Conservation (phyloP, 1,140 invertebrate species). For the Neotoxoptera formosana region DNA sequence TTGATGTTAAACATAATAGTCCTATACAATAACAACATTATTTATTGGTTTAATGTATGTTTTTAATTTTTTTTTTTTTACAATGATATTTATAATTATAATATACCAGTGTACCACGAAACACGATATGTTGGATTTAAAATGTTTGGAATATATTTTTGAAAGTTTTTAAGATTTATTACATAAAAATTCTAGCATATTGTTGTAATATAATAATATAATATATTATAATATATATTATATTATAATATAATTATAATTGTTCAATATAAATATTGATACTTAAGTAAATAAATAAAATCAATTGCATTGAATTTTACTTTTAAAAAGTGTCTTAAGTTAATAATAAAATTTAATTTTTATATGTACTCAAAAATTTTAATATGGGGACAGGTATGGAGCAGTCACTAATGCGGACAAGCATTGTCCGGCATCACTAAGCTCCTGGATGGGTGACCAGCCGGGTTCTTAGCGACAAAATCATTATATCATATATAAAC, state of each 20-base stretch:
- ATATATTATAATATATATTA: too few relatives aligned
- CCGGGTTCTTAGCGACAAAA: too few relatives aligned
- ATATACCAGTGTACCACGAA: neutral
- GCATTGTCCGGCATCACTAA: too few relatives aligned
- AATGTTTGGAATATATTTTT: neutral
- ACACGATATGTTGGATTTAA: neutral
- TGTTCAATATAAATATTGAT: neutral
- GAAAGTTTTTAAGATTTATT: neutral
- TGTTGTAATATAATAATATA: neutral
- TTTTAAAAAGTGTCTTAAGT: neutral
- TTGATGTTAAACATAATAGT: constrained; percentile 1
- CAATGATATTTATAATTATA: neutral
- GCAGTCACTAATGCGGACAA: too few relatives aligned
- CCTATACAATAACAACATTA: neutral
- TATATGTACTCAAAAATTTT: neutral
- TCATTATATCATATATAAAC: too few relatives aligned
- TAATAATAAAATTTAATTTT: neutral
- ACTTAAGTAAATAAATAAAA: neutral
- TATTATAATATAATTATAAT: neutral
- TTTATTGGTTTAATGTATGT: neutral
- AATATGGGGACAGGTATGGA: too few relatives aligned
- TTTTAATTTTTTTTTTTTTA: neutral
- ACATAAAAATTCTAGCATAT: neutral
- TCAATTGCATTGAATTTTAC: neutral
- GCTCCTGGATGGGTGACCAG: too few relatives aligned